Conservation (phyloP, 2,888 invertebrate species). For the Chouioia cunea region DNA sequence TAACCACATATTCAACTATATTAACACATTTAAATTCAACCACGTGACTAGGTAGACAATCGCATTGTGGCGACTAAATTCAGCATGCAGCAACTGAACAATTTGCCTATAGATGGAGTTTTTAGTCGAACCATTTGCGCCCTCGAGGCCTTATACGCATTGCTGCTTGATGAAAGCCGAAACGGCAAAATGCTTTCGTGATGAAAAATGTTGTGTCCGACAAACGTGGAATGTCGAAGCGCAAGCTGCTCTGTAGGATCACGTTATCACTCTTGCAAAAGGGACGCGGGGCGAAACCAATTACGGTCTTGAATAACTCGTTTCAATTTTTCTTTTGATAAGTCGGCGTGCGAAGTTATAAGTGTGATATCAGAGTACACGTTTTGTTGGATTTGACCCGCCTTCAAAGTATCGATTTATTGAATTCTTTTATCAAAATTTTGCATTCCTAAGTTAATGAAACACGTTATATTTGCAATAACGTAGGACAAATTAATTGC, state of each 20-base stretch:
- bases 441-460: too few relatives aligned
- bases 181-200: conserved; percentile 62
- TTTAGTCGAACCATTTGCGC: conserved; percentile 63
- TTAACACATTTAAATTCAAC: conserved; percentile 41
- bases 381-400: too few relatives aligned
- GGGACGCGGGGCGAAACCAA: conserved; percentile 18
- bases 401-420: too few relatives aligned
- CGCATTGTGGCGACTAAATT: conserved; percentile 2
- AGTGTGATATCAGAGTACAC: conserved; percentile 2
- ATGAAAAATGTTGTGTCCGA: conserved; percentile 67
- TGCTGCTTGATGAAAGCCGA: conserved; percentile 65
- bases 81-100: conserved; percentile 65
- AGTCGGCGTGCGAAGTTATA: conserved; percentile 5
- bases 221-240: conserved; percentile 56
- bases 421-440: not conserved
- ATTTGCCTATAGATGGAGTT: conserved; percentile 68
- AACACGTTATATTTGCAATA: too few relatives aligned
- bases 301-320: conserved; percentile 16
- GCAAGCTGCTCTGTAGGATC: conserved; percentile 1
- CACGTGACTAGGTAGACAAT: not conserved
- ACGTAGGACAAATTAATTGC: too few relatives aligned
- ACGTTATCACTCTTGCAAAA: not conserved
- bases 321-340: conserved; percentile 36
- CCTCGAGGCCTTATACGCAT: conserved; percentile 62
- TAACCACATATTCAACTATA: not conserved